Conservation (phyloP, 2,113 vertebrate genomes). For the Myrmophylax atrothorax region DNA sequence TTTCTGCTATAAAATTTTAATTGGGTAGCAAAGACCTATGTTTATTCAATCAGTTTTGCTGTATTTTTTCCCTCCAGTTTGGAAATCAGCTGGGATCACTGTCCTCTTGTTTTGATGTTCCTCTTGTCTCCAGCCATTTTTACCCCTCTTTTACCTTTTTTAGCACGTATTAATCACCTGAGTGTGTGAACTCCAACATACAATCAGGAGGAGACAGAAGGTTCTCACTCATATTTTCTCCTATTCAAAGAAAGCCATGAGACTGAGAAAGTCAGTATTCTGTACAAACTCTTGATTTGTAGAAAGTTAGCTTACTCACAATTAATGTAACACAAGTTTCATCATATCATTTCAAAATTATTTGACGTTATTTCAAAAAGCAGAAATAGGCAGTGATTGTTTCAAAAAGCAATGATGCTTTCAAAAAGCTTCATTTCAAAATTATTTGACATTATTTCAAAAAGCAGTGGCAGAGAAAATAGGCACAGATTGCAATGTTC, state of each 20-base stretch:
- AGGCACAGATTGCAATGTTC: neutral
- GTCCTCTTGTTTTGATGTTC: neutral
- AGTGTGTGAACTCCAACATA: fast-evolving
- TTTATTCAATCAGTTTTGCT: neutral
- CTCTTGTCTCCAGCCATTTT: neutral
- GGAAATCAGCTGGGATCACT: neutral
- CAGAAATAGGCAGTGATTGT: neutral
- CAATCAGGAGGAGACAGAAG: neutral
- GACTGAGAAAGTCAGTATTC: neutral
- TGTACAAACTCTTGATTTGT: neutral
- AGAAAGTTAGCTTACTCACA: neutral
- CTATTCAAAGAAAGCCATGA: neutral
- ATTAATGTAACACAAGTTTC: neutral
- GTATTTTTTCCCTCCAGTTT: neutral
- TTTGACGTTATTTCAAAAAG: neutral
- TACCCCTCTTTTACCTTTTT: neutral
- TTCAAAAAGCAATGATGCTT: too few relatives aligned
- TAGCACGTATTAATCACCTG: neutral
- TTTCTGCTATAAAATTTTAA: neutral
- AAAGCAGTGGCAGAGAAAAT: neutral
- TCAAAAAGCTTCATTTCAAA: neutral
- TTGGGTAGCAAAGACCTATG: neutral
- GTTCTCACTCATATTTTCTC: neutral
- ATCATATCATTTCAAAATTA: neutral
- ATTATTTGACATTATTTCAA: neutral